Evolutionary conservation across 2,797 vertebrate genomes (phyloP).

Genomic region (Danio kyathit): DNA sequence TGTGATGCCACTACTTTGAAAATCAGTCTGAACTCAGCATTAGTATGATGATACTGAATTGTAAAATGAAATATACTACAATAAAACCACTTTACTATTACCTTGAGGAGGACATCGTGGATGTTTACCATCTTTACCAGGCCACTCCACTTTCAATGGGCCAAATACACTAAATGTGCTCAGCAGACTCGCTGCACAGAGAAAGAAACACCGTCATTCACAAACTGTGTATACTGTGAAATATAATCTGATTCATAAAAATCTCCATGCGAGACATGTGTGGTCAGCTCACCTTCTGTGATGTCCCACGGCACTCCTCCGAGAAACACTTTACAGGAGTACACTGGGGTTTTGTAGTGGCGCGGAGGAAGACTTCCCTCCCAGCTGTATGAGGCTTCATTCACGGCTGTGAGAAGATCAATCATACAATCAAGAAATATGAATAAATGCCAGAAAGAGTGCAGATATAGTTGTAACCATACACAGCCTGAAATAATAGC

Average conservation of each 20-base stretch:
- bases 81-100: slow-evolving; percentile 88
- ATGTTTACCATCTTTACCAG: slow-evolving; percentile 99
- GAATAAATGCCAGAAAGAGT: not conserved
- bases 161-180: slow-evolving; percentile 97
- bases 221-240: not conserved
- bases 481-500: too few species aligned
- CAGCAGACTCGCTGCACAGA: slow-evolving; percentile 87
- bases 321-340: slow-evolving; percentile 98
- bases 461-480: too few species aligned
- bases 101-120: slow-evolving; percentile 99
- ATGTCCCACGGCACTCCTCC: slow-evolving; percentile 99
- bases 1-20: too few species aligned
- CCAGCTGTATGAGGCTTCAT: slow-evolving; percentile 97
- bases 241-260: not conserved
- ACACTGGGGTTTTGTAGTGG: slow-evolving; percentile 95
- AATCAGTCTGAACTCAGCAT: too few species aligned
- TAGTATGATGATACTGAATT: not conserved
- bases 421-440: not conserved
- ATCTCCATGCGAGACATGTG: not conserved
- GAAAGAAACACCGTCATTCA: not conserved
- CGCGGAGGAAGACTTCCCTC: slow-evolving; percentile 94
- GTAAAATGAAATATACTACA: not conserved
- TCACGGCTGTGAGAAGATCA: slow-evolving; percentile 83
- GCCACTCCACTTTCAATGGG: slow-evolving; percentile 96
- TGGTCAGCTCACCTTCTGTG: slow-evolving; percentile 86